Conservation (phyloP, 2,797 vertebrate species). For the Gadopsis bispinosus region DNA sequence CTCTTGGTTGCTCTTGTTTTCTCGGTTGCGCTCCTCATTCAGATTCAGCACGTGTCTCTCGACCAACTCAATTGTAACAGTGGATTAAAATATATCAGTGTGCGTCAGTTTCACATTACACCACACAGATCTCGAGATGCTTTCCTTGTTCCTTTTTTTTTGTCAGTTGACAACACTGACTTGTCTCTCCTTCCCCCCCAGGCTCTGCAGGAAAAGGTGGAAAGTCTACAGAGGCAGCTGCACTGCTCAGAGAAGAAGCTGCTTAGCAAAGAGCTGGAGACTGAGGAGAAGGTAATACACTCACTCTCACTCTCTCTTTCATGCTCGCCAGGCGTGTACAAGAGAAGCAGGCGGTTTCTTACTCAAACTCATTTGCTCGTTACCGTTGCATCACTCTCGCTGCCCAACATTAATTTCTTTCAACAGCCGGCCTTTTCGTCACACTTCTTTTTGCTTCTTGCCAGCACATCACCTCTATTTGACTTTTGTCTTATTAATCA, state of each 20-base stretch:
- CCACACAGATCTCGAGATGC: constrained; percentile 15
- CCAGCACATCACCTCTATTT: neutral
- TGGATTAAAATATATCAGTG: constrained; percentile 39
- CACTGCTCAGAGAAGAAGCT: constrained; percentile 87
- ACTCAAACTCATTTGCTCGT: constrained; percentile 35
- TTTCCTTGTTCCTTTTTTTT: too few species aligned
- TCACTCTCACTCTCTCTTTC: constrained; percentile 20
- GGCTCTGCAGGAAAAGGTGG: constrained; percentile 89
- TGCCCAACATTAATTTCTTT: constrained; percentile 8
- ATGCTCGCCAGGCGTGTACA: constrained; percentile 21
- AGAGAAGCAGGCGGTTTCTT: constrained; percentile 20
- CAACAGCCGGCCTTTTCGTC: constrained; percentile 23
- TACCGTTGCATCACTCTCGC: constrained; percentile 40
- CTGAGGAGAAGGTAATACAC: constrained; percentile 90
- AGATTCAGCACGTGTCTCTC: neutral
- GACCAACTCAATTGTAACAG: constrained; percentile 10
- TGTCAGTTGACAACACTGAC: constrained; percentile 37
- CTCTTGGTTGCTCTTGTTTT: constrained; percentile 40
- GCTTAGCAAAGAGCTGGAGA: constrained; percentile 88
- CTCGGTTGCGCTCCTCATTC: constrained; percentile 10
- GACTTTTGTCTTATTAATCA: constrained; percentile 25
- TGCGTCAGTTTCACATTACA: constrained; percentile 32
- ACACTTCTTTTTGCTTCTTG: constrained; percentile 5
- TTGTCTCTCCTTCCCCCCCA: constrained; percentile 79
- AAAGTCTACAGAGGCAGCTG: constrained; percentile 84